Conservation (phyloP, 2,888 invertebrate genomes). For the Allygus modestus region DNA sequence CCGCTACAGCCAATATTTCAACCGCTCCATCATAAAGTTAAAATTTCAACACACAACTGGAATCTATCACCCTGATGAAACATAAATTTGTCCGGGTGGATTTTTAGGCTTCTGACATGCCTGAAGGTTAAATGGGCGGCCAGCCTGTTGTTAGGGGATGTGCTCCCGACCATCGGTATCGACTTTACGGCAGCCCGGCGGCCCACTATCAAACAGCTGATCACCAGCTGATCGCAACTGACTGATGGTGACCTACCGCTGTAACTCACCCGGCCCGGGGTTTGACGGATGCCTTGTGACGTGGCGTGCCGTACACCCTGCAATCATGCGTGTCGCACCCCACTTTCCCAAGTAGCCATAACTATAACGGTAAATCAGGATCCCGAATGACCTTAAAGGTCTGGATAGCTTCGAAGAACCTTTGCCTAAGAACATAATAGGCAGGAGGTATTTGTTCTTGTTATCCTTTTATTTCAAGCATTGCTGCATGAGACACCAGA, state of each 20-base stretch:
- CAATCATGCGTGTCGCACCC: not conserved
- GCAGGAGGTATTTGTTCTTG: no score
- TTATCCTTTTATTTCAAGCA: no score
- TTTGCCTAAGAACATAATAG: no score
- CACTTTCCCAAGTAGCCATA: not conserved
- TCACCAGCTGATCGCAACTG: slow-evolving; percentile 12
- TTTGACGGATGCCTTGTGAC: not conserved
- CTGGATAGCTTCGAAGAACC: no score
- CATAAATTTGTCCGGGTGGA: not conserved
- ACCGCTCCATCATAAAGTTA: slow-evolving; percentile 16
- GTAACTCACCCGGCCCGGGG: not conserved
- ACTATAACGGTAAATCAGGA: not conserved
- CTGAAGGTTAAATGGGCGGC: not conserved
- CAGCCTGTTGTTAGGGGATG: slow-evolving; percentile 25
- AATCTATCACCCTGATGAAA: not conserved
- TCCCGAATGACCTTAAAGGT: no score
- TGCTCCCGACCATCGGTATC: not conserved
- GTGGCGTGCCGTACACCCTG: no score
- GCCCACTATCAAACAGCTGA: not conserved
- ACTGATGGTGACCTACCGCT: not conserved
- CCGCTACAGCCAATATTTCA: not conserved
- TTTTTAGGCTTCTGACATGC: slow-evolving; percentile 23
- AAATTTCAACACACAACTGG: not conserved
- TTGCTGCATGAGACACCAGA: no score
- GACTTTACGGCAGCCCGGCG: slow-evolving; percentile 21